Percentiles rank a stretch among this genome's conserved stretches.
Conservation (phyloP, 2,888 invertebrate species). For the Anarsia innoxiella region DNA sequence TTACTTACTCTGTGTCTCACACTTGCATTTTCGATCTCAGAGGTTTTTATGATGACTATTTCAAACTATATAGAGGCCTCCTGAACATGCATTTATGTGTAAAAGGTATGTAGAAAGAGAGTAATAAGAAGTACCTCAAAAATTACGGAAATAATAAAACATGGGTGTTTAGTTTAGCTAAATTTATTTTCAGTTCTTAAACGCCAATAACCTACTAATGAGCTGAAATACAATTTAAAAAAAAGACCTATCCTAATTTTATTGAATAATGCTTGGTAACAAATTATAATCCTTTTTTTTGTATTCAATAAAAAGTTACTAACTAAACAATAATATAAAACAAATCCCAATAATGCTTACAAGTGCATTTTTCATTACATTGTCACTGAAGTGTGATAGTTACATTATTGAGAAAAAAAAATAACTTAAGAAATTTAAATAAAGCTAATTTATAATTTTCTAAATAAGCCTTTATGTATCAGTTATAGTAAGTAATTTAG, state of each 20-base stretch:
- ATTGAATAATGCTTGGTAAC: conserved; percentile 75
- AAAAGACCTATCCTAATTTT: conserved; percentile 67
- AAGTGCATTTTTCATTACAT: conserved; percentile 9
- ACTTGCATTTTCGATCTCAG: too few species aligned
- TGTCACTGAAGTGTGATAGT: conserved; percentile 11
- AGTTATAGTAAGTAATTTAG: conserved; percentile 41
- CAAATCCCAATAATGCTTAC: conserved; percentile 52
- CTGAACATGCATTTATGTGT: too few species aligned
- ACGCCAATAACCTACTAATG: conserved; percentile 74
- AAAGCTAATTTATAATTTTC: conserved; percentile 61
- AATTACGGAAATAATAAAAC: too few species aligned
- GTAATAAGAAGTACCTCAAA: too few species aligned
- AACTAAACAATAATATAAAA: conserved; percentile 64
- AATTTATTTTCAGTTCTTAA: conserved; percentile 76
- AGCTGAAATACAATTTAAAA: conserved; percentile 74
- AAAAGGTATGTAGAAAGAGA: too few species aligned
- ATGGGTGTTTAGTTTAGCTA: conserved; percentile 72
- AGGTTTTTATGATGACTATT: too few species aligned
- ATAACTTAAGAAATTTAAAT: conserved; percentile 66
- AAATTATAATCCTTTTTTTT: conserved; percentile 67
- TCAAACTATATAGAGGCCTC: too few species aligned
- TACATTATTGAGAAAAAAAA: conserved; percentile 55
- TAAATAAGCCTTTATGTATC: conserved; percentile 55
- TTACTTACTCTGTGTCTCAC: too few species aligned
- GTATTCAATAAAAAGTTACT: conserved; percentile 66